Evolutionary conservation across 37 sponge, comb jelly and placozoan species (phyloP).

Genomic region (Spongia lamella): DNA sequence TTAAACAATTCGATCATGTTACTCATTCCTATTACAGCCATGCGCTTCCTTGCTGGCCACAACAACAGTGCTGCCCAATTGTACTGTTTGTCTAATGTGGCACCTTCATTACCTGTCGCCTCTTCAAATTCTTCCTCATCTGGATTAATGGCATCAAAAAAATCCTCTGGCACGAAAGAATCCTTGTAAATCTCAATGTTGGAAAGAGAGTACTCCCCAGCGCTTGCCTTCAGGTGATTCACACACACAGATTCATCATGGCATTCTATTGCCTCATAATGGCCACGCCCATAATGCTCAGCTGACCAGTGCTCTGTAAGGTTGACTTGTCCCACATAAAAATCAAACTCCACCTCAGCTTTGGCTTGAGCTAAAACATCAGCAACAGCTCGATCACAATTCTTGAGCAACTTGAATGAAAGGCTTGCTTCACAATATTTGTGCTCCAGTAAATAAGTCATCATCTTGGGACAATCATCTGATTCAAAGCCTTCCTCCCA

Average conservation of each 20-base stretch:
- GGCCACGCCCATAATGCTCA: no score
- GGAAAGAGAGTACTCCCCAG: no score
- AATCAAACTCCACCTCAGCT: slow-evolving; percentile 7
- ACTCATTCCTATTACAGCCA: no score
- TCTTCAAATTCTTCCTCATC: slow-evolving; percentile 5
- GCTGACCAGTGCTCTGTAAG: neutral
- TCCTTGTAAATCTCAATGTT: neutral
- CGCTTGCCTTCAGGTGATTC: no score
- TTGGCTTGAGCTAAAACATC: slow-evolving; percentile 6
- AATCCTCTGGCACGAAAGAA: neutral
- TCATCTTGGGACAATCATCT: neutral
- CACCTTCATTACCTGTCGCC: slow-evolving; percentile 27
- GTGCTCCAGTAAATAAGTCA: slow-evolving; percentile 26
- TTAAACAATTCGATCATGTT: no score
- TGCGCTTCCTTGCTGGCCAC: no score
- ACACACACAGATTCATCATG: no score
- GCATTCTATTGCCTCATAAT: no score
- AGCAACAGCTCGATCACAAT: slow-evolving; percentile 28
- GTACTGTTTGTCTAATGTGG: slow-evolving; percentile 16
- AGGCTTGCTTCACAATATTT: slow-evolving; percentile 39
- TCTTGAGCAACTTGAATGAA: slow-evolving; percentile 27
- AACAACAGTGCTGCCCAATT: slow-evolving; percentile 20
- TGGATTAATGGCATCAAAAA: neutral
- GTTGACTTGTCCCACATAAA: slow-evolving; percentile 15
- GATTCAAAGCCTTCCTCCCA: neutral